Conservation (phyloP, 2,113 vertebrate genomes). For the Candoia aspera region DNA sequence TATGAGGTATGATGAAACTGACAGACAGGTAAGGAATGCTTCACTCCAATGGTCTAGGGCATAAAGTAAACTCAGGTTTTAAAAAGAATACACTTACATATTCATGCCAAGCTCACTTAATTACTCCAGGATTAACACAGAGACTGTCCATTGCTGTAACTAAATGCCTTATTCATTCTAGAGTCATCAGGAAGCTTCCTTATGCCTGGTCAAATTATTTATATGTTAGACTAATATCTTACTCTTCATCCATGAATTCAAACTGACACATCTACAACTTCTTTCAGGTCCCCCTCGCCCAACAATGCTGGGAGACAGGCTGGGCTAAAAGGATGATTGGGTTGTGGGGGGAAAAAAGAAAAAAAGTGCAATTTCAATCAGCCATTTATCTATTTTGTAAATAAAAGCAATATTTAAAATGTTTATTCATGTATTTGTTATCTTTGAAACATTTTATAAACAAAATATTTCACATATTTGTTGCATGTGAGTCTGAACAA, state of each 20-base stretch:
- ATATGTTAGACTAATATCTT: background rate
- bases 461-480: background rate
- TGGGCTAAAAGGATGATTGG: background rate
- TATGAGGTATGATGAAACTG: background rate
- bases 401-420: background rate
- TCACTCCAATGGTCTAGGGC: background rate
- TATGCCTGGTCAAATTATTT: background rate
- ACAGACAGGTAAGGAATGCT: background rate
- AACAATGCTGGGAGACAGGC: background rate
- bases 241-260: background rate
- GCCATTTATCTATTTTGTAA: background rate
- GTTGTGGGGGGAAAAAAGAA: background rate
- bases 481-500: background rate
- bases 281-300: background rate
- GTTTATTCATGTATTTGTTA: background rate
- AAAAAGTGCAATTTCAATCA: background rate
- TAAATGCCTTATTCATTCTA: background rate
- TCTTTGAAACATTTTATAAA: background rate
- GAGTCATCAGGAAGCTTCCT: background rate
- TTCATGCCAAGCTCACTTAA: background rate
- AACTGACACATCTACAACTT: background rate
- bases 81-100: background rate
- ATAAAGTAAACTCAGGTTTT: background rate
- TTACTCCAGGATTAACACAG: background rate
- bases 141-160: background rate